phyloP scores from a whole-genome alignment of 2,888 invertebrate species.

The Rhingia campestris region DNA sequence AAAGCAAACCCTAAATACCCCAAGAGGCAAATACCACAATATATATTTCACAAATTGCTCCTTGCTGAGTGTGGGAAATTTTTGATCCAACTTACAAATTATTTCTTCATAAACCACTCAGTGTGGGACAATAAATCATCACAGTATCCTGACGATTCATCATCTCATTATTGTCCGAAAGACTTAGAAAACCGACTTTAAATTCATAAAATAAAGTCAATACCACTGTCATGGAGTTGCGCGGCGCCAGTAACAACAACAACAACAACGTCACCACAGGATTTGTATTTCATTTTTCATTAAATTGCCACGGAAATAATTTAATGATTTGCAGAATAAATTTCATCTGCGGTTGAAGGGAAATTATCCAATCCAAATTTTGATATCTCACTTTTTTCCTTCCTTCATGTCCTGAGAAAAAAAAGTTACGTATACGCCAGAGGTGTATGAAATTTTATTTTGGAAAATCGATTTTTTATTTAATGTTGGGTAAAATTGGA shows the following conservation, averaged over 20 bases:
- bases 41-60: not conserved
- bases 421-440: not conserved
- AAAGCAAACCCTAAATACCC: too few species aligned
- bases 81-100: not conserved
- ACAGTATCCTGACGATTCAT: conserved; percentile 2
- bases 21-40: not conserved
- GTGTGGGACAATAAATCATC: not conserved
- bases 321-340: conserved; percentile 42
- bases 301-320: conserved; percentile 39
- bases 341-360: not conserved
- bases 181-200: not conserved
- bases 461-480: conserved; percentile 53
- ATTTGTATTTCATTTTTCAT: conserved; percentile 37
- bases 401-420: not conserved
- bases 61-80: too few species aligned
- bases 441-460: conserved; percentile 36
- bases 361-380: conserved; percentile 25
- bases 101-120: not conserved
- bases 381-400: conserved; percentile 25
- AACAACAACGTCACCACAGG: conserved; percentile 15
- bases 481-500: conserved; percentile 57
- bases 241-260: conserved; percentile 6
- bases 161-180: not conserved
- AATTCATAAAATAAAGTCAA: conserved; percentile 25
- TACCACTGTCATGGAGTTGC: conserved; percentile 29